These are phyloP conservation scores for Calameuta idolon DNA, from an alignment of 2,888 invertebrate species.

Conservation along the genomic window DNA sequence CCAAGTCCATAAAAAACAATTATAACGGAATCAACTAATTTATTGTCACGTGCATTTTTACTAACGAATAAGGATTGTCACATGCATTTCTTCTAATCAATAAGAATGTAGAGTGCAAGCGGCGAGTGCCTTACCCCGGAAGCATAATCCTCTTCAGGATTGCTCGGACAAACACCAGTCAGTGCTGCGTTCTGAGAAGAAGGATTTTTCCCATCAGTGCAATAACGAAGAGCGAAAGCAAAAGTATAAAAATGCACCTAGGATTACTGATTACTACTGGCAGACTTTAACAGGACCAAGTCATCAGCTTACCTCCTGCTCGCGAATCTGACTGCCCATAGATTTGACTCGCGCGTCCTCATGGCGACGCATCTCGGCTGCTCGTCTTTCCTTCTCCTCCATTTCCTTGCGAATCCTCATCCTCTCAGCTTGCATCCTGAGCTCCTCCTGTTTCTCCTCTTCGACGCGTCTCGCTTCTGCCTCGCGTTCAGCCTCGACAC, in stretches of 20 bases:
- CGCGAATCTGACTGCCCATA: constrained; percentile 75
- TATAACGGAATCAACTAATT: neutral
- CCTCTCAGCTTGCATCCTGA: constrained; percentile 52
- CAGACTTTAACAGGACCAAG: neutral
- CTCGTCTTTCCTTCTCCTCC: constrained; percentile 60
- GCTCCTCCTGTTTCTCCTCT: constrained; percentile 49
- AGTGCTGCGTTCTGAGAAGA: constrained; percentile 52
- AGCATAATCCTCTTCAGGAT: constrained; percentile 57
- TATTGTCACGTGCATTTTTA: neutral
- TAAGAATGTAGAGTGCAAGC: neutral
- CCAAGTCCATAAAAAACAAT: neutral
- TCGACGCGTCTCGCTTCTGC: constrained; percentile 46
- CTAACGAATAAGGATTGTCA: neutral
- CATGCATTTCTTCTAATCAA: neutral
- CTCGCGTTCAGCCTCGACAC: constrained; percentile 31
- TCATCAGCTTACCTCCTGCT: constrained; percentile 72
- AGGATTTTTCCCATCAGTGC: constrained; percentile 32
- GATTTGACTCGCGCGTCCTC: constrained; percentile 72
- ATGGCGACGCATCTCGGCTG: constrained; percentile 55
- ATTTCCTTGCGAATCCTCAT: constrained; percentile 51
- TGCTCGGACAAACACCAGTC: constrained; percentile 46
- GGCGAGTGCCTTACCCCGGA: constrained; percentile 49
- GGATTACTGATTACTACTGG: neutral
- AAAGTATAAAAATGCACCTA: neutral
- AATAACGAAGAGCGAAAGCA: neutral